Conservation (phyloP, 2,888 invertebrate species). For the Thereva nobilitata region DNA sequence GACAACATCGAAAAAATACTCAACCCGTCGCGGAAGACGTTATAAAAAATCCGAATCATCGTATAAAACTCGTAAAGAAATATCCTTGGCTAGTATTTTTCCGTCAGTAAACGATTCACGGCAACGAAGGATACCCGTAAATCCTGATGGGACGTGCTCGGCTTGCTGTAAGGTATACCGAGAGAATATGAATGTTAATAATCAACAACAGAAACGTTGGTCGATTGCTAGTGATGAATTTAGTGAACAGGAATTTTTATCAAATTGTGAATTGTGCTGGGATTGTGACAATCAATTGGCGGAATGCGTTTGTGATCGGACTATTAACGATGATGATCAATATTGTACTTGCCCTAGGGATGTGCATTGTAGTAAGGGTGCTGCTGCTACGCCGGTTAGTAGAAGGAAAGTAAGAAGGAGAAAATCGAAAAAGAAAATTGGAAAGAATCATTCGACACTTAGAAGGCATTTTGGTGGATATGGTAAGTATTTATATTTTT, state of each 20-base stretch:
- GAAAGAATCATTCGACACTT: conserved; percentile 48
- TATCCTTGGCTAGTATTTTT: conserved; percentile 45
- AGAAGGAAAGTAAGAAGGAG: conserved; percentile 45
- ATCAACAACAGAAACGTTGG: conserved; percentile 40
- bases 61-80: conserved; percentile 41
- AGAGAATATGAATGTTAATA: conserved; percentile 11
- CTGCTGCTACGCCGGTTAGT: conserved; percentile 31
- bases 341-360: conserved; percentile 36
- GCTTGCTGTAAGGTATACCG: conserved; percentile 41
- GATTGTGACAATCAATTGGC: conserved; percentile 47
- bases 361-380: neutral
- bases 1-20: conserved; percentile 31
- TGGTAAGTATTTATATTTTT: conserved; percentile 42
- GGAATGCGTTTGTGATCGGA: conserved; percentile 43
- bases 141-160: conserved; percentile 42
- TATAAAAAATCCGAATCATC: conserved; percentile 34
- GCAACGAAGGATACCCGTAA: conserved; percentile 31
- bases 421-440: conserved; percentile 45
- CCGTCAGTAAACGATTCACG: conserved; percentile 43
- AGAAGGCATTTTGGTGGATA: conserved; percentile 42
- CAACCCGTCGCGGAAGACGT: conserved; percentile 38
- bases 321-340: conserved; percentile 30
- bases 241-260: conserved; percentile 47
- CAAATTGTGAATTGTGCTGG: conserved; percentile 47
- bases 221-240: conserved; percentile 47